Conservation (phyloP, 2,888 invertebrate genomes). For the Isoperla grammatica region DNA sequence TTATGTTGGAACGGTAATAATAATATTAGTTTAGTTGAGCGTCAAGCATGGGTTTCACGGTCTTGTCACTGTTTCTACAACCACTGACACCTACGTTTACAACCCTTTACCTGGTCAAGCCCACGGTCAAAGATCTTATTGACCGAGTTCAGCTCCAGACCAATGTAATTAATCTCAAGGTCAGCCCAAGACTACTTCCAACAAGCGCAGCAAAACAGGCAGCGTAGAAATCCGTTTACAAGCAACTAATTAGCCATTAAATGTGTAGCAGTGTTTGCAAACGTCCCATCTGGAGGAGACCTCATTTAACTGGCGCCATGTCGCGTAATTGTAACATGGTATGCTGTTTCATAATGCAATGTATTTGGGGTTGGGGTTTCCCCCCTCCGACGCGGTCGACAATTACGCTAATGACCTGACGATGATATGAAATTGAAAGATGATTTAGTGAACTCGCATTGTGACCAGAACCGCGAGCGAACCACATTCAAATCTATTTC, state of each 20-base stretch:
- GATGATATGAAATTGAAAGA: constrained; percentile 5
- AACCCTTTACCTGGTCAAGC: no score
- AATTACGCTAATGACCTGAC: constrained; percentile 24
- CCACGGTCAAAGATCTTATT: no score
- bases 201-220: no score
- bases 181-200: no score
- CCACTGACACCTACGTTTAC: no score
- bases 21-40: no score
- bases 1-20: no score
- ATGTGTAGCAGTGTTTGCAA: neutral
- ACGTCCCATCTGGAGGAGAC: neutral
- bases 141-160: no score
- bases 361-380: neutral
- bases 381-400: constrained; percentile 7
- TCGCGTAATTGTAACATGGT: neutral
- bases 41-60: no score
- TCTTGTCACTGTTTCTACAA: no score
- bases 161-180: no score
- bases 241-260: neutral
- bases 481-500: neutral
- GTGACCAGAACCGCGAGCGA: neutral
- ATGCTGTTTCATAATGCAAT: constrained; percentile 1
- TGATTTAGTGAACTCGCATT: neutral
- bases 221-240: neutral
- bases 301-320: neutral